Evolutionary conservation across 2,113 vertebrate genomes (phyloP).

Genomic region (Ailuropoda melanoleuca): DNA sequence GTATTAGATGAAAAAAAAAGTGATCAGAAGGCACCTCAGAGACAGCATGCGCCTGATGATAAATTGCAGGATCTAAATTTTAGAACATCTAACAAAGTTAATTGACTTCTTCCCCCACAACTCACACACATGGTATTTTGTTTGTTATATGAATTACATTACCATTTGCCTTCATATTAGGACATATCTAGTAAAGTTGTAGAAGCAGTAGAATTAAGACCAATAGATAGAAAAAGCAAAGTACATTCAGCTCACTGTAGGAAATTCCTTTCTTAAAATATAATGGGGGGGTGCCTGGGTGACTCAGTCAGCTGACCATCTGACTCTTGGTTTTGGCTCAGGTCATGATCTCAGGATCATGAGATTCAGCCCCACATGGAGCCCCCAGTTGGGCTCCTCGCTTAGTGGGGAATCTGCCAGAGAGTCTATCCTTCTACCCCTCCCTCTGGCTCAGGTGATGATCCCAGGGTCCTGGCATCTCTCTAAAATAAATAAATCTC

Average conservation of each 20-base stretch:
- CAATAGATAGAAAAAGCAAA: not conserved
- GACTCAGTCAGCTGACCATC: not conserved
- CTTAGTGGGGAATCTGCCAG: not conserved
- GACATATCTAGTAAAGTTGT: not conserved
- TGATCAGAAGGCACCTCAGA: not conserved
- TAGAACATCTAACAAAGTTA: not conserved
- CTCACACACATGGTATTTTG: not conserved
- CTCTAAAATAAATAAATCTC: not conserved
- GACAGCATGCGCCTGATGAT: not conserved
- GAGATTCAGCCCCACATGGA: not conserved
- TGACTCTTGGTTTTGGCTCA: not conserved
- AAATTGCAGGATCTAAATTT: not conserved
- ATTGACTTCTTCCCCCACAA: fast-evolving
- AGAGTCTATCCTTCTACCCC: not conserved
- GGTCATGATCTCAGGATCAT: not conserved
- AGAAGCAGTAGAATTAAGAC: not conserved
- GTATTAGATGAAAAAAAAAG: not conserved
- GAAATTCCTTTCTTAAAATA: not conserved
- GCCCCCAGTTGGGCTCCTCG: not conserved
- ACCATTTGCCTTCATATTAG: not conserved
- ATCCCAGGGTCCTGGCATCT: not conserved
- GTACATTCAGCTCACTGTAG: not conserved
- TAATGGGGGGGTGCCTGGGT: not conserved
- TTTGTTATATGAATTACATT: not conserved
- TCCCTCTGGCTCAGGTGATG: not conserved